Evolutionary conservation across 2,888 invertebrate genomes (phyloP), one percentile per base, ranked within the genome.

Genomic region (Drosophila trichaetosa): DNA sequence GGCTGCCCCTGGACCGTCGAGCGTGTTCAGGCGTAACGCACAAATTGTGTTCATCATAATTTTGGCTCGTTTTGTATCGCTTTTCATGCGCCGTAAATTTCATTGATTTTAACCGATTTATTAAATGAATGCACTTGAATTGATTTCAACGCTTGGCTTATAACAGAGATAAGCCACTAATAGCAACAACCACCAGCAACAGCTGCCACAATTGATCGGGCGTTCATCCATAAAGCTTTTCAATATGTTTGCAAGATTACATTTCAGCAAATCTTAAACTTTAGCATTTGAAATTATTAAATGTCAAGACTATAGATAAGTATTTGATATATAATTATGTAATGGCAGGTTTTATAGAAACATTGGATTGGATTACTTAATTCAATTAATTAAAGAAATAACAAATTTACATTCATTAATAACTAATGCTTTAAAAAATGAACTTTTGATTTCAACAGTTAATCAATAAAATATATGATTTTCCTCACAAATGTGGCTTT

Each of bases 71-170:
- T 72, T 73, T 69, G 70, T 51, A 62, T 65, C 69, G 69, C 64
- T 70, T 73, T 54, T 63, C 66, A 69, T 74, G 74, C 63, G 51
- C 66, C 63, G 73, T 79, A 75, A 80, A 85, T 78, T 73, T 68
- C 59, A 78, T 80, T 88, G 88, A 84, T 83, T 83, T n/a, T 34
- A 34, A 0, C 74, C 79, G 76, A 75, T 75, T 75, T 74, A 76
- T 79, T 85, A 87, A 85, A 81, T 87, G 76, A 80, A 85, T 85
- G 87, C 84, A 86, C 79, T 89, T 79, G 83, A 66, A 46, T 80
- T 73, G 60, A 73, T 88, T 86, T 83, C 76, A 86, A 83, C 69
- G 86, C 83, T 75, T 77, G 68, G 65, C 59, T 67, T 36, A 18
- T 27, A 33, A 36, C 56, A 40, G 33, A 56, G 52, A 33, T 51